phyloP scores from a whole-genome alignment of 2,113 vertebrate genomes.

The Osmerus eperlanus region DNA sequence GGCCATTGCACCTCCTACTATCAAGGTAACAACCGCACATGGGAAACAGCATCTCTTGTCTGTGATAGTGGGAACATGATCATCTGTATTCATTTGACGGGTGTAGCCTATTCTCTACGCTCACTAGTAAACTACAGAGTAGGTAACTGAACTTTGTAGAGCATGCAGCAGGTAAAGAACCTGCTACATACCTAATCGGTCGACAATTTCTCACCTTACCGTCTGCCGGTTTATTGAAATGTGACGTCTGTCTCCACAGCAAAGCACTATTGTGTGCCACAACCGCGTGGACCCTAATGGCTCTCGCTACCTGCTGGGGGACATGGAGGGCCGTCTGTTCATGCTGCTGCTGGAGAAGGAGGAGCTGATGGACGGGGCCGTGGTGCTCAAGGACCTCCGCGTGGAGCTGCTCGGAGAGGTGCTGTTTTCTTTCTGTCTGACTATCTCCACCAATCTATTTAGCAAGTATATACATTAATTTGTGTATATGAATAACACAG shows the following conservation, averaged over 20 bases:
- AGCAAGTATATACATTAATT: not conserved
- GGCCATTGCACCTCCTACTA: slow-evolving; percentile 95
- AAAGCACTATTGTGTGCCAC: slow-evolving; percentile 97
- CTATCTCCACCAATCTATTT: slow-evolving; percentile 7
- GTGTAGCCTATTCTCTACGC: too few relatives aligned
- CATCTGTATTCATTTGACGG: too few relatives aligned
- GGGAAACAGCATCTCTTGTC: not conserved
- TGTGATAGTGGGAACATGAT: not conserved
- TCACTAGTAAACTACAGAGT: too few relatives aligned
- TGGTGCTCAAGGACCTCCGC: slow-evolving; percentile 90
- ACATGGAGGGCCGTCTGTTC: slow-evolving; percentile 97
- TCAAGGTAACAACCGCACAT: slow-evolving; percentile 79
- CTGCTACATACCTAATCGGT: not conserved
- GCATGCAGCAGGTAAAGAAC: too few relatives aligned
- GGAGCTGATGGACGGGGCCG: slow-evolving; percentile 93
- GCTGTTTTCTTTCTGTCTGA: not conserved
- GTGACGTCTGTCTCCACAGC: slow-evolving; percentile 67
- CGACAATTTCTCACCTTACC: not conserved
- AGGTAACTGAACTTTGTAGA: too few relatives aligned
- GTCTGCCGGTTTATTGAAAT: not conserved
- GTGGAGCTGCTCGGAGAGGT: slow-evolving; percentile 97
- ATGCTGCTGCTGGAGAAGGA: slow-evolving; percentile 98
- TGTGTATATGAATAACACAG: too few relatives aligned
- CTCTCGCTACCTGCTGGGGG: slow-evolving; percentile 91
- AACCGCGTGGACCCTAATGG: slow-evolving; percentile 97